Percentiles rank a stretch among this genome's conserved stretches.
These are phyloP conservation scores for Caenorhabditis virilis DNA, from an alignment of 2,888 invertebrate species.

Conservation along the genomic window DNA sequence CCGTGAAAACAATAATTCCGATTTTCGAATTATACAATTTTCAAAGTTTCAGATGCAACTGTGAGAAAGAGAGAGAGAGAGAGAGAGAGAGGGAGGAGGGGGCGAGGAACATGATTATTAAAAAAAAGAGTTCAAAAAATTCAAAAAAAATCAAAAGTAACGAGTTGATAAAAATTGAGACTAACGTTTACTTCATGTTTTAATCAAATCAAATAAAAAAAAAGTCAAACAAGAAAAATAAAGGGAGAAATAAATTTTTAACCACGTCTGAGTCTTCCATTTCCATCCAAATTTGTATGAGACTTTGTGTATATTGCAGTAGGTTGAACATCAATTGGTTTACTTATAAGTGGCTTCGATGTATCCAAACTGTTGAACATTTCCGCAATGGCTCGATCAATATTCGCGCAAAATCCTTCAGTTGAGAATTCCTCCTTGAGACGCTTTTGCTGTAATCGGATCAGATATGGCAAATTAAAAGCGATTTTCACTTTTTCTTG, in stretches of 20 bases:
- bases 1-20: not conserved
- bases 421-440: conserved; percentile 63
- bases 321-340: conserved; percentile 1
- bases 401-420: conserved; percentile 62
- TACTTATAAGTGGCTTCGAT: not conserved
- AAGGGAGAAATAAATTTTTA: not conserved
- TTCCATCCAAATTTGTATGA: not conserved
- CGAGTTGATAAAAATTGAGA: no score
- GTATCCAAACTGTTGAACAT: conserved; percentile 41
- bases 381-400: conserved; percentile 61
- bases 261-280: conserved; percentile 1
- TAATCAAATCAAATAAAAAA: no score
- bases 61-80: not conserved
- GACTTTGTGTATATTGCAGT: not conserved
- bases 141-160: no score
- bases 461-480: conserved; percentile 9
- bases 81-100: no score
- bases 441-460: conserved; percentile 57
- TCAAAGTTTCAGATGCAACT: no score
- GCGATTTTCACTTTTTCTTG: conserved; percentile 23
- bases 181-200: no score
- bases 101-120: no score
- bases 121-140: no score
- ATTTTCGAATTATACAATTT: no score
- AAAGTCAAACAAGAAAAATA: conserved; percentile 1